Conservation (phyloP, 2,113 vertebrate genomes). For the Myotis brandtii region DNA sequence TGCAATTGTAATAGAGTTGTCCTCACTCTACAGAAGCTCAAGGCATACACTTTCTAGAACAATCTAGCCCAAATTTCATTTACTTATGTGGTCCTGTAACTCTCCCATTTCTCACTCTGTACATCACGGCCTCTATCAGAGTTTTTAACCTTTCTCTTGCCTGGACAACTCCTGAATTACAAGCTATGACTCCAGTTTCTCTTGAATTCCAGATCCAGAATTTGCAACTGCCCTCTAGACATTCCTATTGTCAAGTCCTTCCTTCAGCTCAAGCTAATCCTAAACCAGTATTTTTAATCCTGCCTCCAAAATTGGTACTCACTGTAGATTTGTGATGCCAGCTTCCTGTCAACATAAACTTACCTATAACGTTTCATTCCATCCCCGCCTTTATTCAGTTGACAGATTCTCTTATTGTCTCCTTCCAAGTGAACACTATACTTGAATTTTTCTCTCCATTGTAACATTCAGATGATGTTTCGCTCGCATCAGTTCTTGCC, state of each 20-base stretch:
- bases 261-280: background rate
- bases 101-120: background rate
- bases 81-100: background rate
- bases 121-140: background rate
- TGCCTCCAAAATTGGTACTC: background rate
- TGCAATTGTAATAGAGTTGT: background rate
- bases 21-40: background rate
- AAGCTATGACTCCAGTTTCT: background rate
- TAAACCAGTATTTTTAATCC: background rate
- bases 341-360: background rate
- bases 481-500: background rate
- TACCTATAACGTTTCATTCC: background rate
- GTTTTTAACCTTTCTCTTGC: background rate
- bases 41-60: too few relatives aligned
- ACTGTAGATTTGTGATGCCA: background rate
- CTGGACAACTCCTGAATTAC: background rate
- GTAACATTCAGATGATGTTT: background rate
- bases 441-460: background rate
- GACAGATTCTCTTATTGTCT: background rate
- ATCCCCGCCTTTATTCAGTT: background rate
- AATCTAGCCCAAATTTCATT: background rate
- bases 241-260: background rate
- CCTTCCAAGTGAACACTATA: background rate
- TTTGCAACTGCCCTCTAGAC: background rate
- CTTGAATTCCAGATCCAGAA: background rate